These are phyloP conservation scores for Formicarius rufipectus DNA, from an alignment of 2,113 vertebrate species.

Conservation along the genomic window DNA sequence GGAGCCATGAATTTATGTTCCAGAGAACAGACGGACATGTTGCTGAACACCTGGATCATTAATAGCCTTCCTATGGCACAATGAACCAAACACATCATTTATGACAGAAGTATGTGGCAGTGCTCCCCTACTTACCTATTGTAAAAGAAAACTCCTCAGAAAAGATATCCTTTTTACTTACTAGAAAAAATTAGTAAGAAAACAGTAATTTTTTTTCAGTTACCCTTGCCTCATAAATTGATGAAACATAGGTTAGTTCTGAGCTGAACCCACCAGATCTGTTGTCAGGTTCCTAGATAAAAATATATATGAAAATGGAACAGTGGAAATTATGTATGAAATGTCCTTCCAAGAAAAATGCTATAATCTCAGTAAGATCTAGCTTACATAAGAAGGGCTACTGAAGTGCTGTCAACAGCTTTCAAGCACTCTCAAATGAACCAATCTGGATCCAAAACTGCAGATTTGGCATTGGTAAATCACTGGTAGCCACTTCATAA, in stretches of 20 bases:
- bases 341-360: constrained; percentile 32
- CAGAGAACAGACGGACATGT: neutral
- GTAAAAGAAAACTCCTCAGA: neutral
- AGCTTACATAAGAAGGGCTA: constrained; percentile 16
- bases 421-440: constrained; percentile 24
- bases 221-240: neutral
- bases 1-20: neutral
- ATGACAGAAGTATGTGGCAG: neutral
- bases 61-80: neutral
- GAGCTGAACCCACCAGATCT: neutral
- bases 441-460: neutral
- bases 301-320: constrained; percentile 8
- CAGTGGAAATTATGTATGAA: neutral
- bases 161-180: neutral
- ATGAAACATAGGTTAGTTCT: neutral
- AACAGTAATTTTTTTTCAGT: neutral
- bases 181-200: neutral
- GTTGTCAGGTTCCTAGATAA: neutral
- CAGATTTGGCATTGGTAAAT: neutral
- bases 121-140: neutral
- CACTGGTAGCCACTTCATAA: neutral
- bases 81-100: neutral
- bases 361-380: neutral
- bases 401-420: constrained; percentile 38
- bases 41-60: neutral